These are phyloP conservation scores for Erpobdella octoculata DNA, from an alignment of 2,888 invertebrate genomes.

Conservation along the genomic window DNA sequence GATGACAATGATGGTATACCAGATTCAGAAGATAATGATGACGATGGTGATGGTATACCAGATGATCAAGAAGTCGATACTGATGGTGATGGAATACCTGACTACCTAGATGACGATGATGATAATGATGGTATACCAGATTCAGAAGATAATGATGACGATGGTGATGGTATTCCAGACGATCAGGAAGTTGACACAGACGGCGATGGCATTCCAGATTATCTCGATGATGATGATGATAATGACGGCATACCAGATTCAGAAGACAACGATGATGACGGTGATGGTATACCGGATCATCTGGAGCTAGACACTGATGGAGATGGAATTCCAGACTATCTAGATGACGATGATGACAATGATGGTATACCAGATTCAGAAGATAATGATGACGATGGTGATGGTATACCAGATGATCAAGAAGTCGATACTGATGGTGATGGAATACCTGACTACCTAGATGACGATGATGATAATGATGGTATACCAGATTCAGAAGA, in stretches of 20 bases:
- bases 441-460: slow-evolving; percentile 42
- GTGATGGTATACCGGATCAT: slow-evolving; percentile 43
- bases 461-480: slow-evolving; percentile 38
- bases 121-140: slow-evolving; percentile 40
- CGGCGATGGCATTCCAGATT: slow-evolving; percentile 41
- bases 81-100: slow-evolving; percentile 46
- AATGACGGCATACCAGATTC: slow-evolving; percentile 38
- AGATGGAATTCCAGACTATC: slow-evolving; percentile 40
- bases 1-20: slow-evolving; percentile 38
- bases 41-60: slow-evolving; percentile 40
- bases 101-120: slow-evolving; percentile 33
- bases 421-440: slow-evolving; percentile 44
- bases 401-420: slow-evolving; percentile 42
- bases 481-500: slow-evolving; percentile 37
- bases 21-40: slow-evolving; percentile 35
- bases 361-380: slow-evolving; percentile 36
- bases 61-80: slow-evolving; percentile 34
- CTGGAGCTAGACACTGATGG: slow-evolving; percentile 40
- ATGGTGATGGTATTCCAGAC: slow-evolving; percentile 47
- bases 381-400: slow-evolving; percentile 39
- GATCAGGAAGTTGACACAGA: slow-evolving; percentile 42
- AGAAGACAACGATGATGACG: slow-evolving; percentile 42
- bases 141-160: slow-evolving; percentile 35
- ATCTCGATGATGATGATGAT: slow-evolving; percentile 38
- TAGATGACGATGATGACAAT: slow-evolving; percentile 40